phyloP scores from a whole-genome alignment of 2,797 vertebrate genomes.

The Cyclura pinguis region DNA sequence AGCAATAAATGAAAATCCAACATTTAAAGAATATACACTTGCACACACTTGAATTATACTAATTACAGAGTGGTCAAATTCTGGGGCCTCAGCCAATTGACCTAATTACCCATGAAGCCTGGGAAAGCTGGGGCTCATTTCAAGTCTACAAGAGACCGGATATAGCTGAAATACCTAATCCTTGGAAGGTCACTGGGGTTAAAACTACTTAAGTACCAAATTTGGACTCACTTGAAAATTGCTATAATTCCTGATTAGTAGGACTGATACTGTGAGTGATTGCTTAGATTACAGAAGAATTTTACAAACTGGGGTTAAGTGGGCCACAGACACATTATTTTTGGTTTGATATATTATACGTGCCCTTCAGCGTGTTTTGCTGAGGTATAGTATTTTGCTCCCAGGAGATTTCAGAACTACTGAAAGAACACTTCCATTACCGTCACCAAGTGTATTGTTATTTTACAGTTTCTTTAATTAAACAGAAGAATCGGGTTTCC shows the following conservation, averaged over 20 bases:
- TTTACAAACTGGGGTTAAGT: slow-evolving; percentile 40
- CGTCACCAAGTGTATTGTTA: not conserved
- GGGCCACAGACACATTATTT: slow-evolving; percentile 1
- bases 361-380: not conserved
- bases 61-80: not conserved
- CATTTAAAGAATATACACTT: slow-evolving; percentile 13
- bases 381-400: not conserved
- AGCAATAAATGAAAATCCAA: not conserved
- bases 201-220: slow-evolving; percentile 26
- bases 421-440: not conserved
- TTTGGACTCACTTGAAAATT: slow-evolving; percentile 45
- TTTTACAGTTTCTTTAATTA: slow-evolving; percentile 1
- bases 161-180: slow-evolving; percentile 45
- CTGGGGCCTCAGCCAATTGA: slow-evolving; percentile 21
- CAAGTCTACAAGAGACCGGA: slow-evolving; percentile 47
- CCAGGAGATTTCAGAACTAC: not conserved
- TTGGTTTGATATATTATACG: slow-evolving; percentile 17
- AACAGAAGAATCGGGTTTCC: slow-evolving; percentile 10
- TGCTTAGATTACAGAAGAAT: slow-evolving; percentile 41
- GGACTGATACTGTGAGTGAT: slow-evolving; percentile 23
- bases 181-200: slow-evolving; percentile 12
- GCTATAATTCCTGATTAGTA: slow-evolving; percentile 34
- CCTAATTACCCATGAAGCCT: not conserved
- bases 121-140: not conserved
- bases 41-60: not conserved